Percentiles rank a stretch among this genome's conserved stretches.
phyloP scores from a whole-genome alignment of 2,888 invertebrate species.

The Alviniconcha strummeri region DNA sequence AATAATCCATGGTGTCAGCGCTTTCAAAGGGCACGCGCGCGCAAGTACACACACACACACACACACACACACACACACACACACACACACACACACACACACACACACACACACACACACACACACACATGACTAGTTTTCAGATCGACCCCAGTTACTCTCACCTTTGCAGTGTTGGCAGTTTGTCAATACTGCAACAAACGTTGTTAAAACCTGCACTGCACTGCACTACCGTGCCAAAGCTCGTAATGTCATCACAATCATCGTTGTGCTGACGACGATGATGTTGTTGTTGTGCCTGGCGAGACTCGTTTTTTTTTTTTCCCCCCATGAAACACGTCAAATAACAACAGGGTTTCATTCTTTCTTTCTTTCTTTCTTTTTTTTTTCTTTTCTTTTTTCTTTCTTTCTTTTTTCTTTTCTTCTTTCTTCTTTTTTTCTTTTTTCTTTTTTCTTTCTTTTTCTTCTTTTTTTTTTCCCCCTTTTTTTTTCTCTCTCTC shows the following conservation, averaged over 20 bases:
- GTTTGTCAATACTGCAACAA: too few relatives aligned
- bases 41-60: background rate
- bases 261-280: too few relatives aligned
- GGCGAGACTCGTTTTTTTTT: too few relatives aligned
- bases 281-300: too few relatives aligned
- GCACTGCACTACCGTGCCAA: too few relatives aligned
- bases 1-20: background rate
- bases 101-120: background rate
- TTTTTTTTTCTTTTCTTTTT: background rate
- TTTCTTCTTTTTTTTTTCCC: background rate
- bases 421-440: too few relatives aligned
- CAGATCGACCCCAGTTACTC: too few relatives aligned
- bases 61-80: constrained; percentile 12
- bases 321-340: too few relatives aligned
- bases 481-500: background rate
- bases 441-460: background rate
- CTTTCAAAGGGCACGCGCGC: background rate
- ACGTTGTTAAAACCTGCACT: too few relatives aligned
- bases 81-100: constrained; percentile 9
- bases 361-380: background rate
- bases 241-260: too few relatives aligned
- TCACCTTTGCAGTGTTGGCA: too few relatives aligned
- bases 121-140: background rate
- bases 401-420: too few relatives aligned
- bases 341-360: background rate